Conservation (phyloP, 2,113 vertebrate species). For the Apeltes quadracus region DNA sequence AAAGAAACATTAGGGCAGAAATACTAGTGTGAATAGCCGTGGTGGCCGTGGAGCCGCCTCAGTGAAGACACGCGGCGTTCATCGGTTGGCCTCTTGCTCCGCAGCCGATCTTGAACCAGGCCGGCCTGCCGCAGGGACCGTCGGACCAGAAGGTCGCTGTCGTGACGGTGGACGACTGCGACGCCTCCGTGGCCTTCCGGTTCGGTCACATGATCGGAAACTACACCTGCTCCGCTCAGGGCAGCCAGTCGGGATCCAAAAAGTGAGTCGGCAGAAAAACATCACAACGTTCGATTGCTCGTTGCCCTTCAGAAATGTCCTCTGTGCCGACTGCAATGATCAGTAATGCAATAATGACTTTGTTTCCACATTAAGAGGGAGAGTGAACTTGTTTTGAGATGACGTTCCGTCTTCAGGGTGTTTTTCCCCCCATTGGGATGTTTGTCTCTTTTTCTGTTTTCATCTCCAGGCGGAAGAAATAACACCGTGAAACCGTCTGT, state of each 20-base stretch:
- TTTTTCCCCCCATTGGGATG: slow-evolving; percentile 30
- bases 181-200: slow-evolving; percentile 87
- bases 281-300: neutral
- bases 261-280: slow-evolving; percentile 80
- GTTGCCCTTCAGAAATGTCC: slow-evolving; percentile 3
- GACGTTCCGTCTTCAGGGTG: slow-evolving; percentile 44
- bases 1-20: neutral
- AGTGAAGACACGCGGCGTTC: too few relatives aligned
- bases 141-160: slow-evolving; percentile 93
- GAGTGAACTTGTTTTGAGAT: slow-evolving; percentile 52
- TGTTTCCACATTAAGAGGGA: slow-evolving; percentile 32
- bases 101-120: slow-evolving; percentile 88
- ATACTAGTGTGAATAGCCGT: neutral
- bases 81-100: slow-evolving; percentile 40
- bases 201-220: slow-evolving; percentile 88
- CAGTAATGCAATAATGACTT: slow-evolving; percentile 20
- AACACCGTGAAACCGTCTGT: slow-evolving; percentile 35
- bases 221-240: slow-evolving; percentile 92
- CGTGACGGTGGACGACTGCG: slow-evolving; percentile 91
- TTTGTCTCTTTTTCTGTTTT: slow-evolving; percentile 41
- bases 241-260: slow-evolving; percentile 91
- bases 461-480: slow-evolving; percentile 32
- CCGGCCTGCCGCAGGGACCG: slow-evolving; percentile 89
- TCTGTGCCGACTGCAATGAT: slow-evolving; percentile 32
- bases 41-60: too few relatives aligned